Evolutionary conservation across 92 coral and sea anemone species (phyloP).

Genomic region (Phenganax marumi): DNA sequence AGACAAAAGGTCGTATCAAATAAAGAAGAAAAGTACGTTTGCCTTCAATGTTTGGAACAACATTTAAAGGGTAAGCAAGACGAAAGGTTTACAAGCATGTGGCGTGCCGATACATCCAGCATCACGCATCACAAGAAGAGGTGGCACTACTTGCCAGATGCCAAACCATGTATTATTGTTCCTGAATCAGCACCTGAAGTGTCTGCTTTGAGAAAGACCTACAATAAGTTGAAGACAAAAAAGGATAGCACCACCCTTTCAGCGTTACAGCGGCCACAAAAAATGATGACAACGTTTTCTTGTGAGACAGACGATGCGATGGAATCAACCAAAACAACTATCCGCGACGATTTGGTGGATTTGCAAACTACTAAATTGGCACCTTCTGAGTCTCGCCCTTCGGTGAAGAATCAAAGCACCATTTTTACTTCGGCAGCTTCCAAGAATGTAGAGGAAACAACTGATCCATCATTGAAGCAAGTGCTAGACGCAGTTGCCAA

Average conservation of each 20-base stretch:
- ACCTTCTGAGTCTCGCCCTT: not conserved
- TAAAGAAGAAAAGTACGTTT: not conserved
- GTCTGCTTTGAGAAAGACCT: not conserved
- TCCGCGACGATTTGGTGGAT: not conserved
- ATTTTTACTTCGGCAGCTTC: not conserved
- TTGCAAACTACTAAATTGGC: not conserved
- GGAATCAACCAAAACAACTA: not conserved
- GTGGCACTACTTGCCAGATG: conserved; percentile 4
- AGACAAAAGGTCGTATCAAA: not conserved
- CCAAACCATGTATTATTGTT: not conserved
- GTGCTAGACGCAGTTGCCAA: conserved; percentile 10
- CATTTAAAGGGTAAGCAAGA: not conserved
- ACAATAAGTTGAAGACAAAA: not conserved
- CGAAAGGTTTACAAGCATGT: not conserved
- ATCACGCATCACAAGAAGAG: conserved; percentile 7
- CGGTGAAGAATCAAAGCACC: conserved; percentile 20
- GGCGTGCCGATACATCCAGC: conserved; percentile 18
- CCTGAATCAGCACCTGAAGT: conserved; percentile 13
- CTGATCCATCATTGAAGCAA: conserved; percentile 21
- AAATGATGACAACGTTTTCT: not conserved
- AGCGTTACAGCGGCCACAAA: too few species aligned
- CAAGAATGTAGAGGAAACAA: not conserved
- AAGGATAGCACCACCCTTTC: not conserved
- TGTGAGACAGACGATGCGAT: not conserved
- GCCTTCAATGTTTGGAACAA: conserved; percentile 1